Evolutionary conservation across 2,797 vertebrate species (phyloP).

Genomic region (Siniperca undulata): DNA sequence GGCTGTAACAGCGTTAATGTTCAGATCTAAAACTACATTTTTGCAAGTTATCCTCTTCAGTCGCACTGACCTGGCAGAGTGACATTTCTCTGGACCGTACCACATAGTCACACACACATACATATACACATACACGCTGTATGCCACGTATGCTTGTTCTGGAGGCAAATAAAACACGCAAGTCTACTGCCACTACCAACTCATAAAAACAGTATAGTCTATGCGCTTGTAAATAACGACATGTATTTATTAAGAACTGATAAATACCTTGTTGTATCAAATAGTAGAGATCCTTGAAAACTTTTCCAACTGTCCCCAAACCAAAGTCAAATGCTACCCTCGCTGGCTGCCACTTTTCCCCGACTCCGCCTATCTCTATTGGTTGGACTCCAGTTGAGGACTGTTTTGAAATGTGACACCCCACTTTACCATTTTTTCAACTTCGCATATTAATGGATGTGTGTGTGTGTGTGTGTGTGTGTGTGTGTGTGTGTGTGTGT

Average conservation of each 20-base stretch:
- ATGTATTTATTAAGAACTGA: neutral
- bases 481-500: too few relatives aligned
- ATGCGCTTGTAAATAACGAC: rapidly evolving
- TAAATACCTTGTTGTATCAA: constrained; percentile 59
- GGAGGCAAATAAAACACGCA: constrained; percentile 15
- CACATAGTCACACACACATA: neutral
- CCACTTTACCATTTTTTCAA: neutral
- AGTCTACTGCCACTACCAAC: too few relatives aligned
- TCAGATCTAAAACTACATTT: neutral
- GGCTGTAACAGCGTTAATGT: neutral
- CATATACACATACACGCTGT: neutral
- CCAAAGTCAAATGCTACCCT: constrained; percentile 44
- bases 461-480: too few relatives aligned
- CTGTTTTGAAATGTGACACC: constrained; percentile 62
- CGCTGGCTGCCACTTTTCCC: neutral
- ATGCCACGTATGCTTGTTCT: constrained; percentile 74
- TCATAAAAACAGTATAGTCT: too few relatives aligned
- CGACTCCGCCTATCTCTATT: constrained; percentile 66
- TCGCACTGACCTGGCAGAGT: neutral
- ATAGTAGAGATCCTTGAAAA: constrained; percentile 9
- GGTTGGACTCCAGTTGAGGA: constrained; percentile 17
- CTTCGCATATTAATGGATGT: neutral
- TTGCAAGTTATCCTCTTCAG: too few relatives aligned
- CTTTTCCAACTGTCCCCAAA: constrained; percentile 42
- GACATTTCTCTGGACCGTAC: constrained; percentile 7